These are phyloP conservation scores for Cerceris rybyensis DNA, from an alignment of 2,888 invertebrate genomes.

Conservation along the genomic window DNA sequence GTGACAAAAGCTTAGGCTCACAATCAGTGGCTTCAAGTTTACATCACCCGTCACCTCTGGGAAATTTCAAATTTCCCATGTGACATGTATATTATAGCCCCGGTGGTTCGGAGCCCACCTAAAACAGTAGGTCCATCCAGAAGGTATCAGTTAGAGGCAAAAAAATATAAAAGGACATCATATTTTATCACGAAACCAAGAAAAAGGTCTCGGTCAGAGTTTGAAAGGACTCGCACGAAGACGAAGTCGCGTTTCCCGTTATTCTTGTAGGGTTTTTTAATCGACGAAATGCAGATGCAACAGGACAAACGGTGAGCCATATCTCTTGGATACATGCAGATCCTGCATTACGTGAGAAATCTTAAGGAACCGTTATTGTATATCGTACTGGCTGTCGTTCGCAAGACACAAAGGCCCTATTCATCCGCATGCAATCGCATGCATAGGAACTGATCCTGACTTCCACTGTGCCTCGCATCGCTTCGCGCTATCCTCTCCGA, in stretches of 20 bases:
- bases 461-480: slow-evolving; percentile 62
- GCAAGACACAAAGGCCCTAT: slow-evolving; percentile 69
- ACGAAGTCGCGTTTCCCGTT: slow-evolving; percentile 41
- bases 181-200: background rate
- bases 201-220: slow-evolving; percentile 7
- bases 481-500: slow-evolving; percentile 51
- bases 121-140: no score
- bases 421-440: slow-evolving; percentile 67
- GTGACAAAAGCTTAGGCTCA: no score
- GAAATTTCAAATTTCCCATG: no score
- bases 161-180: no score
- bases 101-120: no score
- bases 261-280: slow-evolving; percentile 19
- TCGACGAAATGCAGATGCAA: slow-evolving; percentile 40
- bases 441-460: slow-evolving; percentile 66
- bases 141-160: no score
- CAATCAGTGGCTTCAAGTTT: no score
- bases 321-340: slow-evolving; percentile 39
- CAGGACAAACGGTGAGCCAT: slow-evolving; percentile 47
- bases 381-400: slow-evolving; percentile 67
- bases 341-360: slow-evolving; percentile 68
- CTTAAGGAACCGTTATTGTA: slow-evolving; percentile 67
- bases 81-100: no score
- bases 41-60: no score
- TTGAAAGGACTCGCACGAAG: slow-evolving; percentile 1